Evolutionary conservation across 1,140 invertebrate species (phyloP), one percentile per base, ranked within the genome.

Genomic region (Leptinotarsa texana): DNA sequence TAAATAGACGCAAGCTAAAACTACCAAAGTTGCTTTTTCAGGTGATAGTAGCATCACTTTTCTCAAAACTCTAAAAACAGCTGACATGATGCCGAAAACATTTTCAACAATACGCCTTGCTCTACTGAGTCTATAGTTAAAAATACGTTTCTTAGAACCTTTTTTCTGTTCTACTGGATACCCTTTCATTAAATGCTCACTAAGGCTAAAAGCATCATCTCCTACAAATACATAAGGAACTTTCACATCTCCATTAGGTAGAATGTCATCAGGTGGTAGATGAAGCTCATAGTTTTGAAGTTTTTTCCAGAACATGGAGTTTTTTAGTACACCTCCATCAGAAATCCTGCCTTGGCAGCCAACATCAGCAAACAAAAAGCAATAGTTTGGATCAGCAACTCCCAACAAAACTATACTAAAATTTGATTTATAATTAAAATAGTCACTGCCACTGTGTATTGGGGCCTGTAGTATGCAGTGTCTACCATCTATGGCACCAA

Each of bases 371-470:
- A 79, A 81, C 11, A 79, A 70, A 74, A 87, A 86, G 69, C 81
- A 78, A 76, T 86, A 87, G 65, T 86, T 71, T 4, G 82, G 83
- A 81, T 87, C 85, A 13, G 79, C 80, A 8, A 86, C 27, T 5
- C 80, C 86, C 61, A 88, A 78, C 17, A 88, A 74, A 24, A 73
- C 72, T 15, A 66, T 73, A 66, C 63, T 73, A 48, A 73, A 73
- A 33, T 33, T 48, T 47, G 13, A 3, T 48, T 73, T 66, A 21
- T 73, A 73, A 66, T 73, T 66, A 13, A 66, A 66, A 66, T 66
- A 73, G 13, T 73, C 63, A 27, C 62, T 66, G 22, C 72, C 72
- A 47, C 21, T 73, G 17, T 48, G 17, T 48, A 74, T 74, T 68
- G 73, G 73, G 48, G 33, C 27, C 65, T 74, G 63, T 17, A 74